Evolutionary conservation across 2,113 vertebrate species (phyloP).

Genomic region (Agapornis roseicollis): DNA sequence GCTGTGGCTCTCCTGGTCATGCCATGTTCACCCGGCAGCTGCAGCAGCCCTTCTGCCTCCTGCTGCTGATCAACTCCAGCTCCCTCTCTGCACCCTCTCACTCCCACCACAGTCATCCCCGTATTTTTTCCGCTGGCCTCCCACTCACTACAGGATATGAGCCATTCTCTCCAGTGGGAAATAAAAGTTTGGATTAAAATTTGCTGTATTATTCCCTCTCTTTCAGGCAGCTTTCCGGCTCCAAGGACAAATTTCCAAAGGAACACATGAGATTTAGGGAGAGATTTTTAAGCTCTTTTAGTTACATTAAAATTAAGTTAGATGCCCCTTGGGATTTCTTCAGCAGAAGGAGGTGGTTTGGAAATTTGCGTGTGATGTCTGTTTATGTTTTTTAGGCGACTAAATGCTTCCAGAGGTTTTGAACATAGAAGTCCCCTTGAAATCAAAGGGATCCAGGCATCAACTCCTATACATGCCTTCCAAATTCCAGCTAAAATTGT

Average conservation of each 20-base stretch:
- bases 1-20: not conserved
- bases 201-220: constrained; percentile 3
- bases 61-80: not conserved
- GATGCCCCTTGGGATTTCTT: not conserved
- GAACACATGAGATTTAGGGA: not conserved
- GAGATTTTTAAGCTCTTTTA: constrained; percentile 1
- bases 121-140: not conserved
- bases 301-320: constrained; percentile 13
- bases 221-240: constrained; percentile 17
- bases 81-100: not conserved
- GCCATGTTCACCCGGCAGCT: not conserved
- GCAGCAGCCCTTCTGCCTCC: not conserved
- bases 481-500: constrained; percentile 2
- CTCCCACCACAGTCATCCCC: not conserved
- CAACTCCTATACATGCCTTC: not conserved
- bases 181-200: constrained; percentile 48
- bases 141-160: constrained; percentile 46
- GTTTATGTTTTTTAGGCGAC: not conserved
- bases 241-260: not conserved
- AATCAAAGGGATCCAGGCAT: not conserved
- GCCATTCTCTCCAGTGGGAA: constrained; percentile 25
- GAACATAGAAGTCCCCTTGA: not conserved
- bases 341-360: not conserved
- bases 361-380: not conserved
- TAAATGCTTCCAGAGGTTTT: not conserved